Conservation (phyloP, 2,888 invertebrate species). For the Polydrusus tereticollis region DNA sequence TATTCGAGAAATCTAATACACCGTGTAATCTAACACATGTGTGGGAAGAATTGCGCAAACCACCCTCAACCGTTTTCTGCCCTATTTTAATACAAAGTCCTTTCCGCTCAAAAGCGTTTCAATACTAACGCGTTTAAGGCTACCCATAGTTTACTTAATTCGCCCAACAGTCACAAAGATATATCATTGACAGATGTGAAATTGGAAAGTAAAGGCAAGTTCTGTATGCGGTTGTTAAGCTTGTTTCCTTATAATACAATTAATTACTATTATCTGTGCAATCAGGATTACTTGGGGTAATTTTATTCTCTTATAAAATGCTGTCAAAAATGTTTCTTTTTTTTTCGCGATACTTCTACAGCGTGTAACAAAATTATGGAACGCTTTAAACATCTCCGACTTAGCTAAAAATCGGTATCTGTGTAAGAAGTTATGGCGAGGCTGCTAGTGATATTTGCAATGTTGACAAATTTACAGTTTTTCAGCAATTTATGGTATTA, state of each 20-base stretch:
- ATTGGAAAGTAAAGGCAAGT: constrained; percentile 31
- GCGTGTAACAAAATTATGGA: no score
- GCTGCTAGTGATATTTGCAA: no score
- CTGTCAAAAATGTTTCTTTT: neutral
- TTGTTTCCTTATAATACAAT: constrained; percentile 11
- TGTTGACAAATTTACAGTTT: no score
- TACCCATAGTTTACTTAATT: constrained; percentile 65
- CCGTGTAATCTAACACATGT: constrained; percentile 64
- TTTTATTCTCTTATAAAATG: neutral
- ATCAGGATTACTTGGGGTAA: neutral
- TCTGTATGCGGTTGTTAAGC: constrained; percentile 22
- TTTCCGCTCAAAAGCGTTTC: constrained; percentile 65
- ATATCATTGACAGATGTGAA: constrained; percentile 67
- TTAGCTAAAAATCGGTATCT: no score
- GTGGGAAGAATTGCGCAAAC: constrained; percentile 63
- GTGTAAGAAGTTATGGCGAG: no score
- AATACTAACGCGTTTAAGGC: constrained; percentile 67
- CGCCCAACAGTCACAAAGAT: constrained; percentile 61
- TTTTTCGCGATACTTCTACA: neutral
- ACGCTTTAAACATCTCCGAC: no score
- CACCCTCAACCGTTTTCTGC: constrained; percentile 59
- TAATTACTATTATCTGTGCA: constrained; percentile 1
- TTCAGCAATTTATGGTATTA: no score
- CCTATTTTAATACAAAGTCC: constrained; percentile 57
- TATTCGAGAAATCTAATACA: constrained; percentile 58